phyloP scores from a whole-genome alignment of 30 jellyfish, hydroid and myxozoan genomes.

The Haliclystus octoradiatus region DNA sequence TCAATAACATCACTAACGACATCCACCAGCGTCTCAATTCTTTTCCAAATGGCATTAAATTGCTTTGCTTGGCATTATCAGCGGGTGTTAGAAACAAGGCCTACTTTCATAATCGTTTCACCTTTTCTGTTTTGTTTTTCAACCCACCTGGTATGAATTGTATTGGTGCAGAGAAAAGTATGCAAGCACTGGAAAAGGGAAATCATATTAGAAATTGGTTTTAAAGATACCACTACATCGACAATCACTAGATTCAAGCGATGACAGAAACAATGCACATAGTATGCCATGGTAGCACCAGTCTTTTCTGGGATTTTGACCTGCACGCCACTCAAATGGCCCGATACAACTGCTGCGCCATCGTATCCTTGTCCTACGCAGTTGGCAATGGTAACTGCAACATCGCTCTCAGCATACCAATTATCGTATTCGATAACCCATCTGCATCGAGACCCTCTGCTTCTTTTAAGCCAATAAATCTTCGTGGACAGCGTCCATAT shows the following conservation, averaged over 20 bases:
- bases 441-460: conserved; percentile 36
- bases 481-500: conserved; percentile 17
- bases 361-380: conserved; percentile 45
- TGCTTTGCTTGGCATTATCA: conserved; percentile 60
- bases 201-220: conserved; percentile 13
- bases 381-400: conserved; percentile 10
- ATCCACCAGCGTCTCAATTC: conserved; percentile 12
- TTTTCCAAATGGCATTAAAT: conserved; percentile 20
- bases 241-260: conserved; percentile 20
- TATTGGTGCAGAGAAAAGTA: conserved; percentile 24
- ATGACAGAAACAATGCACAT: conserved; percentile 31
- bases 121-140: conserved; percentile 5
- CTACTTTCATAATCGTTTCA: conserved; percentile 19
- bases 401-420: conserved; percentile 8
- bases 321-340: conserved; percentile 30
- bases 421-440: conserved; percentile 19
- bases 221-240: conserved; percentile 10
- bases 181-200: conserved; percentile 16
- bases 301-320: conserved; percentile 16
- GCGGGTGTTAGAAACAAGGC: conserved; percentile 31
- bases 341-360: conserved; percentile 42
- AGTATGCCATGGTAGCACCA: conserved; percentile 31
- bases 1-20: conserved; percentile 20
- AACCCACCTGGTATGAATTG: conserved; percentile 20
- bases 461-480: conserved; percentile 21